Conservation (phyloP, 2,113 vertebrate species). For the Paramisgurnus dabryanus region DNA sequence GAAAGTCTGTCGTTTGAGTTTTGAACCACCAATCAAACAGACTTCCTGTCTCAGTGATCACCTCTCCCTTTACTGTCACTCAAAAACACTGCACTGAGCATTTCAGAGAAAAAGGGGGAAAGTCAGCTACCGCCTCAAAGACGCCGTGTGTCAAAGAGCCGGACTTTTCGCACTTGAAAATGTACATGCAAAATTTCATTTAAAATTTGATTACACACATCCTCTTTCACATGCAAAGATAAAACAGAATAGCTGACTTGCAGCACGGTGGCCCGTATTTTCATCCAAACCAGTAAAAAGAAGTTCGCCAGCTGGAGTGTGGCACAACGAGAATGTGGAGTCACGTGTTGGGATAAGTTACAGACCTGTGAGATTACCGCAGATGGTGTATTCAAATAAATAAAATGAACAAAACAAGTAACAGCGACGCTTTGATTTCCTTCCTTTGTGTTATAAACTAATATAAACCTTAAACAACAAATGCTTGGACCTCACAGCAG, state of each 20-base stretch:
- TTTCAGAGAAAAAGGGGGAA: slow-evolving; percentile 43
- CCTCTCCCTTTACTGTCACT: slow-evolving; percentile 45
- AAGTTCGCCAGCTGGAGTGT: slow-evolving; percentile 37
- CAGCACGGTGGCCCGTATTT: slow-evolving; percentile 62
- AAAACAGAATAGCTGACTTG: slow-evolving; percentile 64
- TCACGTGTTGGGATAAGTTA: slow-evolving; percentile 29
- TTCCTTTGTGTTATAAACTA: slow-evolving; percentile 3
- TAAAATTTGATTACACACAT: slow-evolving; percentile 65
- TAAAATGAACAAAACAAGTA: slow-evolving; percentile 26
- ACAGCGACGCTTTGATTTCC: neutral
- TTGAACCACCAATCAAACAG: slow-evolving; percentile 40
- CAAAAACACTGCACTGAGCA: slow-evolving; percentile 28
- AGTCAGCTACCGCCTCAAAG: slow-evolving; percentile 50
- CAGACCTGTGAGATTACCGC: slow-evolving; percentile 23
- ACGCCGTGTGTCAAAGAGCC: slow-evolving; percentile 54
- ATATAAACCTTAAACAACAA: too few relatives aligned
- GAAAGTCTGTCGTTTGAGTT: slow-evolving; percentile 34
- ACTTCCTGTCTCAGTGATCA: slow-evolving; percentile 47
- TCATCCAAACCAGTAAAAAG: slow-evolving; percentile 46
- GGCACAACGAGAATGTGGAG: slow-evolving; percentile 27
- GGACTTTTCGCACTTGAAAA: slow-evolving; percentile 62
- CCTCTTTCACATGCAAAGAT: slow-evolving; percentile 57
- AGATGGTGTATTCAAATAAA: slow-evolving; percentile 25
- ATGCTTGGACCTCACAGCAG: neutral
- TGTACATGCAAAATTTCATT: slow-evolving; percentile 64